Base-by-base conservation (phyloP, 2,888 invertebrate species). In the Torymus aiolomorphi region DNA sequence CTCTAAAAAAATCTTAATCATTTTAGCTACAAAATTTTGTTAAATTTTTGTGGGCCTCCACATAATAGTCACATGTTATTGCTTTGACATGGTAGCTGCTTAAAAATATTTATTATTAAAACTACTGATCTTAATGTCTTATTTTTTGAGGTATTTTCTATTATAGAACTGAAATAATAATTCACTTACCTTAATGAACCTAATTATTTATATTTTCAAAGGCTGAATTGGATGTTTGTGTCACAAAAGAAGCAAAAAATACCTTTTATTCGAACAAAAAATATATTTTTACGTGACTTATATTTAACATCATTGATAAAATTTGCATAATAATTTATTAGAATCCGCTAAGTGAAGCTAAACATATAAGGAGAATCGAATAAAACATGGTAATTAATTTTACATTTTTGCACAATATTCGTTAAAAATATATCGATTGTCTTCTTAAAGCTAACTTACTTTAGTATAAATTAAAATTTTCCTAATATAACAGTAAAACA, bases 251-350 rank as follows among this genome's bases (percentile, higher is more conserved):
- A 62, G 24, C 20, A 62, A 16, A 52, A 51, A 51, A 72, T 49
- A 1, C 11, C 52, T 51, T 31, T 20, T 73, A 73, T 63, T 73
- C 42, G 14, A 73, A 73, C 63, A 31, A 54, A 73, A 65, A 73
- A 73, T 73, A 73, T 73, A 73, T 73, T 73, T 63, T 73, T 63
- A 72, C 16, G 56, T 63, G 31, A 73, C 73, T 73, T 73, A 73
- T 42, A 42, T 54, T 16, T 73, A 73, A 63, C 63, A 73, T 62
- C 54, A 31, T 63, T 63, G 62, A 73, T 73, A 73, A 73, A 73
- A 63, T 66, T 65, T 57, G 49, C 65, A 59, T 57, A 66, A 65
- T 57, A 8, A 73, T 54, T 49, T 57, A 54, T 73, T 63, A 63
- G 56, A 54, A 65, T 31, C 56, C 63, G 59, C 71, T 71, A 71